Base-by-base conservation (phyloP, 2,797 vertebrate genomes). In the Notolabrus celidotus region DNA sequence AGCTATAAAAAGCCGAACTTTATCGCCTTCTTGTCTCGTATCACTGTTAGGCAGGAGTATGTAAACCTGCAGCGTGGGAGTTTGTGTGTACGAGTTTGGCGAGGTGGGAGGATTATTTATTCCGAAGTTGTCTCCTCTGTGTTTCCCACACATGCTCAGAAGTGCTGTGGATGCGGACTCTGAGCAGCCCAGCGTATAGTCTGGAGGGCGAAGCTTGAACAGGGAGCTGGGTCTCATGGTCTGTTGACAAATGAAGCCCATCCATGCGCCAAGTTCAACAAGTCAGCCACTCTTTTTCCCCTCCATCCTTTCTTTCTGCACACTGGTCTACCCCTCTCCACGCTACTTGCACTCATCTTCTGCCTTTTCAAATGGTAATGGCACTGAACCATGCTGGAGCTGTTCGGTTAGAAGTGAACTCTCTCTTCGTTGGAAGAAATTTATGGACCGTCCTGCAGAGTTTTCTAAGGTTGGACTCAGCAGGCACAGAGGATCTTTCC, bases 341-440 rank as follows among this genome's bases (percentile, higher is more conserved):
- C 47, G n/a, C 73, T 50, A 16, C 56, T n/a, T 71, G 66, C 79
- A 78, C 83, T 88, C 74, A 74, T 88, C 74, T 77, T 76, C 72
- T 63, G 64, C 72, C 67, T 79, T 89, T 91, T 92, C 86, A 89
- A 87, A 92, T 92, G 91, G 67, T 89, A 91, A 93, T 93, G 74
- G 62, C 19, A 43, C 64, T 78, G 74, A 83, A 84, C 75, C 73
- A 54, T 64, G 89, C 86, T 77, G 72, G 74, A 83, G 67, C 78
- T 76, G 74, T 70, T 63, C 74, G 51, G 78, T 76, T 74, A 51
- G 74, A 74, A 79, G 77, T 84, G 80, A 84, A 78, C 72, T 83
- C 83, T 74, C 66, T 61, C 67, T 34, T 74, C 73, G 64, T 23
- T 67, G 74, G 84, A 56, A 83, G 66, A 84, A 86, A 86, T 91